Evolutionary conservation across 2,888 invertebrate species (phyloP).

Genomic region (Cartodere bifasciata): DNA sequence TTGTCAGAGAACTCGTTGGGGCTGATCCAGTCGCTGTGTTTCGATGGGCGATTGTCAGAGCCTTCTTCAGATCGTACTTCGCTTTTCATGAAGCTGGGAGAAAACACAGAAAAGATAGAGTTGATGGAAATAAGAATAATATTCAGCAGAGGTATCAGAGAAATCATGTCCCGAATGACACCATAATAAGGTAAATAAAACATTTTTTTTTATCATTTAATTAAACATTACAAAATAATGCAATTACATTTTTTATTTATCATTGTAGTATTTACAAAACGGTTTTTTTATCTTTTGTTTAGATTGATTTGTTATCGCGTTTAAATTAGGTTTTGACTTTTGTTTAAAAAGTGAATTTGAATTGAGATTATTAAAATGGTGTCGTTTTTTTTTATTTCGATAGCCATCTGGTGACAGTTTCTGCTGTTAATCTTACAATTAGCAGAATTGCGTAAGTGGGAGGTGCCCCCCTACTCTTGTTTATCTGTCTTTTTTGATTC

Average conservation of each 20-base stretch:
- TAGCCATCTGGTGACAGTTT: slow-evolving; percentile 89
- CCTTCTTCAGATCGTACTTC: slow-evolving; percentile 79
- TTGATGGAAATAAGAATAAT: slow-evolving; percentile 44
- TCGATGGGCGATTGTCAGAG: slow-evolving; percentile 85
- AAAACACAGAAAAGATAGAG: slow-evolving; percentile 50
- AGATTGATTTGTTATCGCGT: not conserved
- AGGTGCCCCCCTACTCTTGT: too few relatives aligned
- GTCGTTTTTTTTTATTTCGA: slow-evolving; percentile 33
- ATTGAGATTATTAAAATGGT: slow-evolving; percentile 3
- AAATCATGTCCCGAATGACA: slow-evolving; percentile 58
- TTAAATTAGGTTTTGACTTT: not conserved
- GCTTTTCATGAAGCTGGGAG: slow-evolving; percentile 77
- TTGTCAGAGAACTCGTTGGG: slow-evolving; percentile 82
- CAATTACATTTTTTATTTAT: too few relatives aligned
- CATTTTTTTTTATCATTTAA: slow-evolving; percentile 4
- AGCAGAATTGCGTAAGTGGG: slow-evolving; percentile 83
- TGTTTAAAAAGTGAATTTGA: slow-evolving; percentile 1
- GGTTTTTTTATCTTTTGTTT: too few relatives aligned
- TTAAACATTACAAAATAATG: too few relatives aligned
- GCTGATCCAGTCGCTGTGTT: slow-evolving; percentile 88
- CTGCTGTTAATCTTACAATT: slow-evolving; percentile 83
- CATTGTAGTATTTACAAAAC: too few relatives aligned
- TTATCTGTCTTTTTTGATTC: slow-evolving; percentile 15
- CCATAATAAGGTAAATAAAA: slow-evolving; percentile 52
- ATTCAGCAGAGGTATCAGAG: slow-evolving; percentile 45